phyloP scores from a whole-genome alignment of 2,888 invertebrate species.

The Leptodirus hochenwartii region DNA sequence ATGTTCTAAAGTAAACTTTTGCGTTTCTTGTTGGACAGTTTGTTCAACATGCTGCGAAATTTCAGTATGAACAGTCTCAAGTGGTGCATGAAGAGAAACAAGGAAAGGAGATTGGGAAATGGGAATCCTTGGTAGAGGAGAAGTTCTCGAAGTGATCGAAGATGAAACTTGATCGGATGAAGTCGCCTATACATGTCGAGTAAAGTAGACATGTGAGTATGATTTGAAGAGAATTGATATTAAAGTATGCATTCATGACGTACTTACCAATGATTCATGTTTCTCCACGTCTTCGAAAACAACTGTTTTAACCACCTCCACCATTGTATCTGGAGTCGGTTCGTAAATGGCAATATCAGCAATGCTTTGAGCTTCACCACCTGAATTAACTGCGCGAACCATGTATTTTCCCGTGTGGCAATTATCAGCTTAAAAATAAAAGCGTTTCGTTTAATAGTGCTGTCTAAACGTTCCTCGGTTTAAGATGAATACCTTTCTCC shows the following conservation, averaged over 20 bases:
- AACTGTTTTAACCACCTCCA: conserved; percentile 46
- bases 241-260: conserved; percentile 5
- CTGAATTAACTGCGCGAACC: conserved; percentile 53
- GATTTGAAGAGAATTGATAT: conserved; percentile 2
- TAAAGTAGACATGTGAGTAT: conserved; percentile 4
- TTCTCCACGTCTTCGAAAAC: conserved; percentile 37
- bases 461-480: not conserved
- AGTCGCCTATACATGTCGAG: conserved; percentile 12
- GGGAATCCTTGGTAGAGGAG: conserved; percentile 11
- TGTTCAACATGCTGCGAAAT: conserved; percentile 22
- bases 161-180: conserved; percentile 15
- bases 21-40: conserved; percentile 22
- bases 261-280: conserved; percentile 28
- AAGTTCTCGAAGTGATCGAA: conserved; percentile 11
- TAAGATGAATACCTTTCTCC: conserved; percentile 39
- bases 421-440: conserved; percentile 30
- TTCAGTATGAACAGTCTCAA: conserved; percentile 18
- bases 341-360: conserved; percentile 60
- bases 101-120: conserved; percentile 8
- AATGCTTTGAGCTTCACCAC: conserved; percentile 67
- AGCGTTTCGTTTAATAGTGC: conserved; percentile 6
- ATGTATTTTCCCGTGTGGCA: conserved; percentile 60
- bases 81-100: conserved; percentile 5
- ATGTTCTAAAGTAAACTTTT: conserved; percentile 23
- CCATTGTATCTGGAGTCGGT: conserved; percentile 46